A percentile compares a stretch with the other conserved stretches of the same genome.
Evolutionary conservation across 2,888 invertebrate genomes (phyloP).

Genomic region (Teleogryllus oceanicus): DNA sequence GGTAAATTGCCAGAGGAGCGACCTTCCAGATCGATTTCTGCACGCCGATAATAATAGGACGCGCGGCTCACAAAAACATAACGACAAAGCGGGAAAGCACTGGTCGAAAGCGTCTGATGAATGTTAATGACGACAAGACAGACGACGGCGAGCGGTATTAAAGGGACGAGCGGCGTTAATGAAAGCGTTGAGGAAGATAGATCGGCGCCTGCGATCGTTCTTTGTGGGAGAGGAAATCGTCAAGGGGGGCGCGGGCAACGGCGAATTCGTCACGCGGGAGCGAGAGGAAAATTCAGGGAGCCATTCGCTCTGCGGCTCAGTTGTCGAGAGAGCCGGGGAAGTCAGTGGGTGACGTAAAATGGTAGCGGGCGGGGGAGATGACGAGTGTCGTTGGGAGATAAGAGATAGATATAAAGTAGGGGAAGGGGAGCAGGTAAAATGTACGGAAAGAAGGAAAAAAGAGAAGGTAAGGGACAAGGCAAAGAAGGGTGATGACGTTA

Average conservation of each 20-base stretch:
- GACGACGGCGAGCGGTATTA: neutral
- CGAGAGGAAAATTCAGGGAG: too few relatives aligned
- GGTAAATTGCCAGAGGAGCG: neutral
- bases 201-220: neutral
- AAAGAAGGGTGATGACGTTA: too few relatives aligned
- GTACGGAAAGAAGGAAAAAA: too few relatives aligned
- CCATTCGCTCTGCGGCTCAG: too few relatives aligned
- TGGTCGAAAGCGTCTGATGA: slow-evolving; percentile 4
- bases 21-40: neutral
- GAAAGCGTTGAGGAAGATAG: neutral
- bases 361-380: too few relatives aligned
- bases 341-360: too few relatives aligned
- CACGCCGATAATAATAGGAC: neutral
- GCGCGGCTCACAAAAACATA: neutral
- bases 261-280: neutral
- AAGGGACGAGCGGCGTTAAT: neutral
- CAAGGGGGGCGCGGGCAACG: neutral
- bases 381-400: too few relatives aligned
- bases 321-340: too few relatives aligned
- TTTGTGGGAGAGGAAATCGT: neutral
- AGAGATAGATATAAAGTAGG: too few relatives aligned
- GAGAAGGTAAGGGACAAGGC: too few relatives aligned
- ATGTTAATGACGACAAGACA: slow-evolving; percentile 11
- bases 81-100: neutral
- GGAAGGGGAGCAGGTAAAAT: too few relatives aligned